Conservation (phyloP, 1,140 invertebrate species). For the Drosophila setifemur region DNA sequence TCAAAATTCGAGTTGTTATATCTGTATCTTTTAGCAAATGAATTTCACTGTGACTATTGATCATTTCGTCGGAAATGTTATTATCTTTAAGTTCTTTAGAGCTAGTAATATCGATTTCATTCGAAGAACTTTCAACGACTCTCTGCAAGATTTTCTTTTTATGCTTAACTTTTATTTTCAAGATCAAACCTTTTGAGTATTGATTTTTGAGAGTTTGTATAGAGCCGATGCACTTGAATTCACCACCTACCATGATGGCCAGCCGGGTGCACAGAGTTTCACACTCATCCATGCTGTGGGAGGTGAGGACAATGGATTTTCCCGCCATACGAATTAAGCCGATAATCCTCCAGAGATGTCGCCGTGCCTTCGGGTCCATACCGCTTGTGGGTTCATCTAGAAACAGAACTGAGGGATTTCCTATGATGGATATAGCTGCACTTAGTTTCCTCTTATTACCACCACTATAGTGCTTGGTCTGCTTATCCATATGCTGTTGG, state of each 20-base stretch:
- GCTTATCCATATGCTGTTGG: conserved; percentile 82
- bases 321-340: conserved; percentile 85
- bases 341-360: conserved; percentile 90
- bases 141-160: not conserved
- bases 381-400: conserved; percentile 93
- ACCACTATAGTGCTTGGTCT: conserved; percentile 89
- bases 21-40: not conserved
- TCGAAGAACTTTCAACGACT: not conserved
- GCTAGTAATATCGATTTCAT: too few relatives aligned
- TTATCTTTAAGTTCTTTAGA: too few relatives aligned
- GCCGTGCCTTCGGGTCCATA: conserved; percentile 92
- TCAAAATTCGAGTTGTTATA: not conserved
- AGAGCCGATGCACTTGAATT: conserved; percentile 88
- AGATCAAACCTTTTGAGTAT: conserved; percentile 86
- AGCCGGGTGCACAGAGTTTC: conserved; percentile 93
- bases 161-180: conserved; percentile 56
- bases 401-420: conserved; percentile 93
- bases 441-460: conserved; percentile 98
- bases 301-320: conserved; percentile 90
- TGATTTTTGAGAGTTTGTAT: conserved; percentile 88
- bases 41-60: too few relatives aligned
- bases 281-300: conserved; percentile 94
- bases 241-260: conserved; percentile 94
- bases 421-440: conserved; percentile 94
- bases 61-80: too few relatives aligned